Evolutionary conservation across 1,140 invertebrate genomes (phyloP), one percentile per base, ranked within the genome.

Genomic region (Drosophila navojoa): DNA sequence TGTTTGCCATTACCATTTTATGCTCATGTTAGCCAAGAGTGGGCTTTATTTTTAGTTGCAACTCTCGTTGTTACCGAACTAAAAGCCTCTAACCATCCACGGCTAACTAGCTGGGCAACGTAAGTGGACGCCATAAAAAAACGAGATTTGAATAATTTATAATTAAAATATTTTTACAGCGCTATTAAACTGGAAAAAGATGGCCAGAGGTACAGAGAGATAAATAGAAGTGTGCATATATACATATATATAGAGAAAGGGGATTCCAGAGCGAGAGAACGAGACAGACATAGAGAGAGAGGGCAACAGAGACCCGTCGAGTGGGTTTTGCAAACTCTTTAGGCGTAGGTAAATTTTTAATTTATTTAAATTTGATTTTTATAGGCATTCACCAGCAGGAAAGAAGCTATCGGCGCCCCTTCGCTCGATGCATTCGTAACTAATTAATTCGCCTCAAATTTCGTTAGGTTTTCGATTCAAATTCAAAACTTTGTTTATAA

Each of bases 301-400:
- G 32, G 32, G 47, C 13, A 19, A 15, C 44, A 53, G 13, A 22
- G 42, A 50, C 52, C 49, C 54, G 27, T 54, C 50, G 38, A 49
- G 22, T 58, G 9, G 68, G 68, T 81, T 72, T 50, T 44, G 42
- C 57, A 61, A 62, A 69, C 57, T 64, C 64, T 61, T 74, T 73
- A 44, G 70, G 77, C 58, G 42, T 71, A 77, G 69, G 85, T 77
- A 77, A 71, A 77, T 77, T 77, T 77, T 77, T 47, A 81, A 86
- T 86, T 86, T 69, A 85, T 86, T 85, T 77, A 86, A 85, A 81
- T 77, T 86, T 59, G 58, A 74, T 67, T 71, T 77, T 81, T 77
- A 77, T 68, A 77, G 71, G 66, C 74, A 75, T 84, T 85, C 81
- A 85, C 77, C 81, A 74, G 81, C 70, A 58, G 69, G 66, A 82